A percentile compares a stretch with the other conserved stretches of the same genome.
These are phyloP conservation scores for Drosophila emarginata DNA, from an alignment of 2,888 invertebrate genomes.

Conservation along the genomic window DNA sequence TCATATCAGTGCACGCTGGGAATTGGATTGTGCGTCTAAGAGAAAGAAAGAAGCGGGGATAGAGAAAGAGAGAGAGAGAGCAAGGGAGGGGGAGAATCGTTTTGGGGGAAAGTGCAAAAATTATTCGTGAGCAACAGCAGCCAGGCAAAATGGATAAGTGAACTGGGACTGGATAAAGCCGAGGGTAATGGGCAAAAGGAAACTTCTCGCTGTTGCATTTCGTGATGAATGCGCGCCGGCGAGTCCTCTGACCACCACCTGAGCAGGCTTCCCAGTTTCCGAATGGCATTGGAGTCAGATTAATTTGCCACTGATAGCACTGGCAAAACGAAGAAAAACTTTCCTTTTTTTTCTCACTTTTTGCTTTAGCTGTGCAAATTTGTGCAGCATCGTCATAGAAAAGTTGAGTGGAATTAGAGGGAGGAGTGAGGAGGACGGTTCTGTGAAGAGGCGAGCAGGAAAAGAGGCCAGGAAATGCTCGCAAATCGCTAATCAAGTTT, in stretches of 20 bases:
- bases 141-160: constrained; percentile 65
- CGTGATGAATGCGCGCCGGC: constrained; percentile 56
- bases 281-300: constrained; percentile 37
- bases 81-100: not conserved
- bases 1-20: constrained; percentile 8
- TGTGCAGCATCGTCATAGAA: constrained; percentile 42
- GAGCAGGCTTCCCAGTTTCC: constrained; percentile 34
- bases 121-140: constrained; percentile 39
- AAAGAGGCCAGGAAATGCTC: constrained; percentile 10
- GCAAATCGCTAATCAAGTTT: constrained; percentile 70
- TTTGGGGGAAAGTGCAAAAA: constrained; percentile 25
- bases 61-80: not conserved
- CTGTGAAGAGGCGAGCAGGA: constrained; percentile 8
- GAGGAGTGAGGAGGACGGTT: constrained; percentile 44
- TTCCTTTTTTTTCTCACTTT: constrained; percentile 22
- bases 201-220: constrained; percentile 42
- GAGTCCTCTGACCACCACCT: constrained; percentile 22
- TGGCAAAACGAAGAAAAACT: constrained; percentile 7
- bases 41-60: not conserved
- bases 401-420: constrained; percentile 51
- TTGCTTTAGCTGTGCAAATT: constrained; percentile 44
- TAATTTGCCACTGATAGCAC: constrained; percentile 53
- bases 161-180: constrained; percentile 52
- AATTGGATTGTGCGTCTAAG: constrained; percentile 12
- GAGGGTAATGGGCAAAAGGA: constrained; percentile 1